Base-by-base conservation (phyloP, 2,113 vertebrate genomes). In the Pelodiscus sinensis region DNA sequence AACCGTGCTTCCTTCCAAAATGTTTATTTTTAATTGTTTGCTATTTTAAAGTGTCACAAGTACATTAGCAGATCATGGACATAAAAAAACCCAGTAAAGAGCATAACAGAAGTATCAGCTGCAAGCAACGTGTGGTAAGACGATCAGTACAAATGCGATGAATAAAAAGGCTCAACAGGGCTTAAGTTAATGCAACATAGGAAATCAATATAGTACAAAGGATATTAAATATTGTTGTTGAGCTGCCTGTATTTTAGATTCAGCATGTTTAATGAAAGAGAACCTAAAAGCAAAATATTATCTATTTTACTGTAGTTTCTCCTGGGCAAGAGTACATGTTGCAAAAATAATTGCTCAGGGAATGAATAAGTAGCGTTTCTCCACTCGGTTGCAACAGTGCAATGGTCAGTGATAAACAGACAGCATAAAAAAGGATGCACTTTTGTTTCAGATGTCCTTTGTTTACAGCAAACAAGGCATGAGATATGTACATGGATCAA, bases 161-260 rank as follows among this genome's bases (percentile, higher is more conserved):
- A 92, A 65, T 21, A 83, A 9, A 84, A 84, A 88, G 88, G 4
- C 12, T 68, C 1, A 4, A 38, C 29, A 56, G 12, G 29, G 88
- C 83, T 92, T 85, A 88, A 86, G 24, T 60, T 65, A 78, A 44
- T 80, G 25, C 25, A 79, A 9, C 57, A 82, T 3, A 85, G 82
- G 81, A 95, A 95, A 85, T 91, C 80, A 92, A 15, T 81, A 87
- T 81, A 6, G 27, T 71, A 68, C 58, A 90, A 44, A 85, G 73
- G 80, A 88, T 95, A 94, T 91, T 90, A 93, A 94, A 86, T 1
- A 56, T 14, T 62, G 62, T 71, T 92, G 52, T 85, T 93, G 89
- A 81, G 1, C 82, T n/a, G 3, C 22, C 83, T 88, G 38, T 87
- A 6, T 87, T n/a, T 78, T 82, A 75, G 56, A 82, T 84, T 6